phyloP scores from a whole-genome alignment of 2,113 vertebrate genomes.

The Rattus norvegicus region GRCr8 NC_086025.1:133270001-133270500 shows the following conservation, averaged over 20 bases:
- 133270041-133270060: not conserved
- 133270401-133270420: too few relatives aligned
- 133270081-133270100: too few relatives aligned
- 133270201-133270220: not conserved
- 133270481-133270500: not conserved
- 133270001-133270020: not conserved
- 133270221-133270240: not conserved
- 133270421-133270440: not conserved
- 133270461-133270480: not conserved
- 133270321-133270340: not conserved
- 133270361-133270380: not conserved
- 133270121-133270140: not conserved
- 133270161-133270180: not conserved
- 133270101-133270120: not conserved
- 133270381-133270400: not conserved
- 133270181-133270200: not conserved
- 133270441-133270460: not conserved
- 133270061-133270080: too few relatives aligned
- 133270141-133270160: not conserved
- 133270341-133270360: not conserved
- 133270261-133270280: not conserved
- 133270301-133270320: not conserved
- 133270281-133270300: not conserved
- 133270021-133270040: not conserved
- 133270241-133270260: not conserved